Evolutionary conservation across 2,888 invertebrate species (phyloP).

Genomic region (Geotrupes spiniger): DNA sequence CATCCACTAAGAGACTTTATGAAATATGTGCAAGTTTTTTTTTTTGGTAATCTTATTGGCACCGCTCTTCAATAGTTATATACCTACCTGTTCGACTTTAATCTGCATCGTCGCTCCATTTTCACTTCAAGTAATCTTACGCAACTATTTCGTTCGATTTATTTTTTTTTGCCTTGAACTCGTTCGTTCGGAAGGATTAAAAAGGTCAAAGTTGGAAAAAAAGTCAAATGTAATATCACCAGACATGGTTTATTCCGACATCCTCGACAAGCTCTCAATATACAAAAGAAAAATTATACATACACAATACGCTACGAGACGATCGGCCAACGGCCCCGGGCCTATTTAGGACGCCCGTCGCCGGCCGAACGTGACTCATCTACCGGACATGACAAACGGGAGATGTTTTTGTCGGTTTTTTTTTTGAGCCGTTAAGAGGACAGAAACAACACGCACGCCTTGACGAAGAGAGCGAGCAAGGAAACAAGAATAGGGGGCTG

Average conservation of each 20-base stretch:
- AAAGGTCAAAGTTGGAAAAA: constrained; percentile 10
- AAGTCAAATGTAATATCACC: constrained; percentile 51
- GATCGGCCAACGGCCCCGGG: constrained; percentile 7
- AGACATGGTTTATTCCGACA: constrained; percentile 69
- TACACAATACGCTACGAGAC: constrained; percentile 15
- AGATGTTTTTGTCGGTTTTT: constrained; percentile 9
- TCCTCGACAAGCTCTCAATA: constrained; percentile 69
- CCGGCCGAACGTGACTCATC: no score
- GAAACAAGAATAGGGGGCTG: constrained; percentile 43
- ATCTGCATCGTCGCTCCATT: no score
- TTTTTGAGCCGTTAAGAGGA: constrained; percentile 33
- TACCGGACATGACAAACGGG: constrained; percentile 5
- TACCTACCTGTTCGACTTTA: no score
- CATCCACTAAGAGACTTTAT: no score
- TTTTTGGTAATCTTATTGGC: no score
- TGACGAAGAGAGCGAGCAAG: constrained; percentile 38
- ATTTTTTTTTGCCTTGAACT: no score
- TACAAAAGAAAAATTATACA: constrained; percentile 59
- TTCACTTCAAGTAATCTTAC: no score
- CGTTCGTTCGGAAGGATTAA: no score
- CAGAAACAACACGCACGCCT: constrained; percentile 46
- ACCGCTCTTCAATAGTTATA: no score
- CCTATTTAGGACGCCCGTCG: constrained; percentile 2
- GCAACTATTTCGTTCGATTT: no score
- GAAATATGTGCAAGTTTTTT: no score